A percentile compares a stretch with the other conserved stretches of the same genome.
Conservation (phyloP, 2,113 vertebrate genomes). For the Sprattus sprattus region DNA sequence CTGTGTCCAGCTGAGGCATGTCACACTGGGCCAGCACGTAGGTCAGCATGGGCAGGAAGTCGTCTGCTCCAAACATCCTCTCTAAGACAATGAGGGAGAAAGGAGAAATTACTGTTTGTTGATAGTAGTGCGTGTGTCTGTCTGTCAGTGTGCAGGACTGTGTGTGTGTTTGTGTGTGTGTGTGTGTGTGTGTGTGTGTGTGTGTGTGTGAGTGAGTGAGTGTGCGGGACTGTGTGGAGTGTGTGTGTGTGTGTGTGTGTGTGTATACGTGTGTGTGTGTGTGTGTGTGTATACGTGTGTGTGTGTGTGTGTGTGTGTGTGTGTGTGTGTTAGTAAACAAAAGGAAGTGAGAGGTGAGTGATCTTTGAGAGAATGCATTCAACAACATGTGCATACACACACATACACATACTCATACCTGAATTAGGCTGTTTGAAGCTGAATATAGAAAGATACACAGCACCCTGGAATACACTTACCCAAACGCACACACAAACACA, state of each 20-base stretch:
- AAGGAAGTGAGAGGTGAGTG: neutral
- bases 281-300: no score
- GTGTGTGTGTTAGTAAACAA: neutral
- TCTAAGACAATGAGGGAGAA: slow-evolving; percentile 63
- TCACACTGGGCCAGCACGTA: slow-evolving; percentile 95
- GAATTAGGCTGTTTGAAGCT: no score
- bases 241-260: neutral
- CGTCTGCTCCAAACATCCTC: slow-evolving; percentile 94
- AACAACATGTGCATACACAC: neutral
- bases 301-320: neutral
- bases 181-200: neutral
- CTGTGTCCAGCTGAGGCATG: slow-evolving; percentile 89
- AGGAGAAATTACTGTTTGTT: neutral
- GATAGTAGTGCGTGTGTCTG: neutral
- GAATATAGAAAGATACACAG: neutral
- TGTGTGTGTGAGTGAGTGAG: neutral
- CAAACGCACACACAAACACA: neutral
- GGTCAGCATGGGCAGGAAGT: slow-evolving; percentile 94
- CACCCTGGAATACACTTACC: neutral
- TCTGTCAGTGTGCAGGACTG: neutral
- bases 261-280: neutral
- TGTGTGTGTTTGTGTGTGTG: slow-evolving; percentile 15
- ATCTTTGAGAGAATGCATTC: neutral
- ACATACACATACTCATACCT: neutral
- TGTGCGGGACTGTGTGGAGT: neutral